Evolutionary conservation across 2,113 vertebrate species (phyloP).

Genomic region (Lampris megalopsis): DNA sequence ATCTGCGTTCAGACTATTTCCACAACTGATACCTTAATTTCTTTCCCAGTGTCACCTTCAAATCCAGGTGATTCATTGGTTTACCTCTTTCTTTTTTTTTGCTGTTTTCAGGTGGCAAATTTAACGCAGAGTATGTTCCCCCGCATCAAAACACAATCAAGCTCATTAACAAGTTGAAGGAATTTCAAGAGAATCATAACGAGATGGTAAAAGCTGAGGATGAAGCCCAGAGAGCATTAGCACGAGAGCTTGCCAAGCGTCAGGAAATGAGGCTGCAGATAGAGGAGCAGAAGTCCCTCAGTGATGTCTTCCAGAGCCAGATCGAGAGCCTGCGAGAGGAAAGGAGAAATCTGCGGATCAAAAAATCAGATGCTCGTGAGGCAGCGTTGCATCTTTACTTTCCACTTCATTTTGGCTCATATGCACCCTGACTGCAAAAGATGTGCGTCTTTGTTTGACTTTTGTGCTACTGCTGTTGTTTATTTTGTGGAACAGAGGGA

Average conservation of each 20-base stretch:
- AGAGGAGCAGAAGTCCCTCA: constrained; percentile 16
- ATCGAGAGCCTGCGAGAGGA: constrained; percentile 32
- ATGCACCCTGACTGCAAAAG: not conserved
- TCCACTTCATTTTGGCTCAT: not conserved
- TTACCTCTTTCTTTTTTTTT: not conserved
- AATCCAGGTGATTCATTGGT: not conserved
- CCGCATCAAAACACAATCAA: not conserved
- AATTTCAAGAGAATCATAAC: constrained; percentile 51
- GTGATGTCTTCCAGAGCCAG: constrained; percentile 36
- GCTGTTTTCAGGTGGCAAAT: constrained; percentile 37
- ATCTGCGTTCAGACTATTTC: no score
- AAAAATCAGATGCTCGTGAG: constrained; percentile 41
- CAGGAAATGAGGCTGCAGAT: constrained; percentile 19
- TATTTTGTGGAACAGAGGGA: constrained; percentile 34
- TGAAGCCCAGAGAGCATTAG: constrained; percentile 26
- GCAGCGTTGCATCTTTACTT: not conserved
- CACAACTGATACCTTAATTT: no score
- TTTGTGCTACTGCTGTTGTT: constrained; percentile 1
- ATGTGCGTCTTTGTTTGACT: not conserved
- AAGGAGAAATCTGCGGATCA: constrained; percentile 37
- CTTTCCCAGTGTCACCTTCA: no score
- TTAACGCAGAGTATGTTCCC: constrained; percentile 14
- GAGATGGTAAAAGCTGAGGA: constrained; percentile 22
- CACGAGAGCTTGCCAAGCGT: not conserved
- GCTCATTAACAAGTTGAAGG: constrained; percentile 40